Evolutionary conservation across 2,113 vertebrate genomes (phyloP).

Genomic region (Bothrops jararaca): DNA sequence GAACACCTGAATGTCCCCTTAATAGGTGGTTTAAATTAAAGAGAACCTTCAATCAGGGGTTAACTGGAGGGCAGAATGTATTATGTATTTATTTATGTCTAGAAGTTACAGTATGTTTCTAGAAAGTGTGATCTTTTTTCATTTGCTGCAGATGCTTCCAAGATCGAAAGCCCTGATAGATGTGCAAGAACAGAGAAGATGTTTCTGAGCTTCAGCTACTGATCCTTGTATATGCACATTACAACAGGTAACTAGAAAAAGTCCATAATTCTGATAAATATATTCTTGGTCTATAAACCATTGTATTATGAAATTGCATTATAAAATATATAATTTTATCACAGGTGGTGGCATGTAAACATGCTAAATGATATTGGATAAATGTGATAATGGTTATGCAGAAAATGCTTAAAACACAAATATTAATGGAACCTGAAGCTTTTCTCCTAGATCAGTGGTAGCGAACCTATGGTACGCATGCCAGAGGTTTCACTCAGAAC

Average conservation of each 20-base stretch:
- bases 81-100: background rate
- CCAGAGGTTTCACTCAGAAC: too few species aligned
- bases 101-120: background rate
- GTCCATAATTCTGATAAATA: background rate
- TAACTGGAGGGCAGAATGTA: background rate
- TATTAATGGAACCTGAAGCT: too few species aligned
- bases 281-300: background rate
- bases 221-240: background rate
- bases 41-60: background rate
- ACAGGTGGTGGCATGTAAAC: too few species aligned
- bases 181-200: background rate
- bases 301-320: background rate
- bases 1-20: background rate
- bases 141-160: background rate
- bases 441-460: too few species aligned
- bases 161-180: background rate
- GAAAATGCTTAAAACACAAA: too few species aligned
- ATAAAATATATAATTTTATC: too few species aligned
- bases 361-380: too few species aligned
- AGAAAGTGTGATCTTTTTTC: background rate
- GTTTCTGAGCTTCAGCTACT: background rate
- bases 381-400: too few species aligned
- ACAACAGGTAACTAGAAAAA: background rate
- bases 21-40: background rate
- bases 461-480: too few species aligned